Conservation (phyloP, 2,888 invertebrate species). For the Eupithecia insigniata region DNA sequence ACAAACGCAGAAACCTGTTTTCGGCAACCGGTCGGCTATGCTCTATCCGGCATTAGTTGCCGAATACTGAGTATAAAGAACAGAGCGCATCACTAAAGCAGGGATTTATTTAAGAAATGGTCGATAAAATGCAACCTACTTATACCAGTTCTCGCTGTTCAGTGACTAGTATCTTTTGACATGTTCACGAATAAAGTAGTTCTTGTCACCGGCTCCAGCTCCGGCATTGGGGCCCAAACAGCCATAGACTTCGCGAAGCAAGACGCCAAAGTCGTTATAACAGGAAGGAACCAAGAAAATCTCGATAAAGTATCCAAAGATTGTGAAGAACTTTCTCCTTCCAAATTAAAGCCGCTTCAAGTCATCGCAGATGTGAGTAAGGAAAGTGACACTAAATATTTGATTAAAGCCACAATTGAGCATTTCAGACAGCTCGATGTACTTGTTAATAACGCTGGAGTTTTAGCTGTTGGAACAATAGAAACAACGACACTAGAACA, state of each 20-base stretch:
- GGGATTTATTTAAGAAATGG: no score
- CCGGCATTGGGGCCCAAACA: slow-evolving; percentile 90
- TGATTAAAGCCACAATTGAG: slow-evolving; percentile 87
- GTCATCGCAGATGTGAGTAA: no score
- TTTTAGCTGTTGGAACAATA: slow-evolving; percentile 90
- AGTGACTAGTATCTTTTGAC: background rate
- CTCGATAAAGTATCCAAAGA: slow-evolving; percentile 85
- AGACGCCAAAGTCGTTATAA: slow-evolving; percentile 86
- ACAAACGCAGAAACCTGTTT: no score
- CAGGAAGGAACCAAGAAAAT: slow-evolving; percentile 88
- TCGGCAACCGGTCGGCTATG: no score
- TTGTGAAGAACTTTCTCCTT: slow-evolving; percentile 77
- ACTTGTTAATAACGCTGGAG: slow-evolving; percentile 95
- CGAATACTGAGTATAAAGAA: no score
- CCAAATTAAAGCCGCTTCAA: slow-evolving; percentile 75
- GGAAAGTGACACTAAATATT: slow-evolving; percentile 86
- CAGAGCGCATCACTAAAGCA: no score
- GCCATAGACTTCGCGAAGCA: slow-evolving; percentile 87
- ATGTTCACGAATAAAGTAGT: slow-evolving; percentile 76
- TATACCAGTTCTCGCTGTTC: background rate
- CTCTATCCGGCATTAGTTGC: no score
- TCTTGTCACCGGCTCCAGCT: slow-evolving; percentile 88
- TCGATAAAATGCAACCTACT: background rate
- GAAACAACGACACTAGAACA: slow-evolving; percentile 92
- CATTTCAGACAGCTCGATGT: slow-evolving; percentile 89